Conservation (phyloP, 2,797 vertebrate genomes). For the Megaceryle alcyon region DNA sequence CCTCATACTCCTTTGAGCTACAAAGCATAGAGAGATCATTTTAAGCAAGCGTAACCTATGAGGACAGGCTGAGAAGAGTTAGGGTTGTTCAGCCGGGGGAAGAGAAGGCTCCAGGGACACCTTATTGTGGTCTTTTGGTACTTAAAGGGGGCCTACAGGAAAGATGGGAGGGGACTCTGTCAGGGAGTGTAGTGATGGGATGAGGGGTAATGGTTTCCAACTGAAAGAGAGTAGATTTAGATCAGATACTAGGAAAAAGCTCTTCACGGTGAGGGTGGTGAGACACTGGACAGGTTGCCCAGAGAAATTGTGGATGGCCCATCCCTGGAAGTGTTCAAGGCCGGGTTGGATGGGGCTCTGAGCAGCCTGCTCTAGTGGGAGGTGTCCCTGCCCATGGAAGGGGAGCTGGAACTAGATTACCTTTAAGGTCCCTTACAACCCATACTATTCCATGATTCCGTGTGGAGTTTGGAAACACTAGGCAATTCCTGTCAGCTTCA, state of each 20-base stretch:
- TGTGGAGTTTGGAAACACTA: neutral
- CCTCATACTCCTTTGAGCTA: neutral
- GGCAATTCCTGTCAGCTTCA: neutral
- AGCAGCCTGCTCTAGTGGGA: neutral
- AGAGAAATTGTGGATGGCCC: neutral
- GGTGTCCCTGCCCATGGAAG: neutral
- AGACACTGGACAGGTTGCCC: neutral
- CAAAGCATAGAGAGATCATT: neutral
- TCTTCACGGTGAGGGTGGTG: neutral
- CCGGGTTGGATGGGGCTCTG: neutral
- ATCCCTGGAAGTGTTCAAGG: neutral
- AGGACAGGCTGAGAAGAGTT: neutral
- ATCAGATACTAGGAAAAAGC: neutral
- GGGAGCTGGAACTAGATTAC: neutral
- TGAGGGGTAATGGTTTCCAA: neutral
- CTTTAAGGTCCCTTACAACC: neutral
- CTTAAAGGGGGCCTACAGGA: neutral
- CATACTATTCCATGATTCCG: neutral
- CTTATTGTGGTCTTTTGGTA: neutral
- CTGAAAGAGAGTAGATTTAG: neutral
- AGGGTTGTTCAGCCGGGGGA: neutral
- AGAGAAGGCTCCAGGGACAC: neutral
- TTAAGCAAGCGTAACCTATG: neutral
- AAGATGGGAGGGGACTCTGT: neutral
- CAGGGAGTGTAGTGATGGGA: neutral